Percentiles rank a stretch among this genome's conserved stretches.
These are phyloP conservation scores for Grantiella picta DNA, from an alignment of 2,113 vertebrate species.

Conservation along the genomic window DNA sequence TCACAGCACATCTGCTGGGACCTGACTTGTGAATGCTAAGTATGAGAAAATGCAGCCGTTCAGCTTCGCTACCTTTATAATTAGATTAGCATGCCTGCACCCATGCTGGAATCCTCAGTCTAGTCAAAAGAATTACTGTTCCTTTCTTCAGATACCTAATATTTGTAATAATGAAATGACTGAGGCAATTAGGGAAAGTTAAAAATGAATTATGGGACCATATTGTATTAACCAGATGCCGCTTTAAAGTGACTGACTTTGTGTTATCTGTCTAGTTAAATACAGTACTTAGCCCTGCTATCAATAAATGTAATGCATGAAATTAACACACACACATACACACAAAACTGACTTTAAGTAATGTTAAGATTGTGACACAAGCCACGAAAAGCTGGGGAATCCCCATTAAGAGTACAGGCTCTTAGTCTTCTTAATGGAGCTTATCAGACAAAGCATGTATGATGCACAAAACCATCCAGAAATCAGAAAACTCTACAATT, in stretches of 20 bases:
- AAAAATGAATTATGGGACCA: slow-evolving; percentile 92
- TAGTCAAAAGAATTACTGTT: slow-evolving; percentile 89
- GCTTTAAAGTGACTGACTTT: slow-evolving; percentile 70
- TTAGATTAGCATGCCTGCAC: slow-evolving; percentile 97
- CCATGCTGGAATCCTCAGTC: slow-evolving; percentile 86
- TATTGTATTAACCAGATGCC: slow-evolving; percentile 91
- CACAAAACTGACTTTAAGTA: slow-evolving; percentile 33
- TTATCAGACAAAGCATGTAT: background rate
- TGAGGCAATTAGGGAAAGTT: slow-evolving; percentile 92
- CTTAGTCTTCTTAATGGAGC: background rate
- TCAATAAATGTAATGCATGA: slow-evolving; percentile 65
- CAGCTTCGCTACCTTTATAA: slow-evolving; percentile 94
- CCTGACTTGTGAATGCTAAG: slow-evolving; percentile 95
- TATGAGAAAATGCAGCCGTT: slow-evolving; percentile 94
- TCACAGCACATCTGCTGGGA: slow-evolving; percentile 99
- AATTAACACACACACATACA: background rate
- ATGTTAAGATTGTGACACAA: slow-evolving; percentile 45
- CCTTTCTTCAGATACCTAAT: slow-evolving; percentile 90
- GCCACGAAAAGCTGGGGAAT: background rate
- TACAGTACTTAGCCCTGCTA: slow-evolving; percentile 69
- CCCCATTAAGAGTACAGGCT: background rate
- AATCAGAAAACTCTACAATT: background rate
- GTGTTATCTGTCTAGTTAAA: slow-evolving; percentile 81
- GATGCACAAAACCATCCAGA: accelerated
- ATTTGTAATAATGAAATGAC: slow-evolving; percentile 97